phyloP scores from a whole-genome alignment of 2,888 invertebrate genomes.

The Drosophila putrida region DNA sequence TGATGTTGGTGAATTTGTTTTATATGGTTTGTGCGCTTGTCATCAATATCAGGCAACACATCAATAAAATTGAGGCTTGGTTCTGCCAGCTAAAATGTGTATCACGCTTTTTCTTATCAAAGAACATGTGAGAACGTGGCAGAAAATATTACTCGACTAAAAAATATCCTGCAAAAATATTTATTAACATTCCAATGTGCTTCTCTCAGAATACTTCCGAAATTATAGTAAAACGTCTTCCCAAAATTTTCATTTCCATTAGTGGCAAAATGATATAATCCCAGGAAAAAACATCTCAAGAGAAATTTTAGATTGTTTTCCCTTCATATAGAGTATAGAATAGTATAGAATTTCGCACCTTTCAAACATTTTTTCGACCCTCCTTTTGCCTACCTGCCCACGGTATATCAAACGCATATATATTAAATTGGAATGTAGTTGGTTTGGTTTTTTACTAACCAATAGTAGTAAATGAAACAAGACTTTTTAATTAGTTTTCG shows the following conservation, averaged over 20 bases:
- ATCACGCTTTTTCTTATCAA: conserved; percentile 38
- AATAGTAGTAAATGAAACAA: conserved; percentile 46
- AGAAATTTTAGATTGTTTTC: too few species aligned
- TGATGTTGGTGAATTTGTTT: conserved; percentile 20
- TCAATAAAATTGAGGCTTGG: conserved; percentile 62
- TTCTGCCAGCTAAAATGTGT: conserved; percentile 12
- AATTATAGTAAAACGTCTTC: too few species aligned
- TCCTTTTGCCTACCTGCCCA: too few species aligned
- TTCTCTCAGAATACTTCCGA: too few species aligned
- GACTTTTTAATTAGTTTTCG: conserved; percentile 69
- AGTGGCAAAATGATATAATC: too few species aligned
- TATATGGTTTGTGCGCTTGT: conserved; percentile 31
- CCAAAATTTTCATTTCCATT: too few species aligned
- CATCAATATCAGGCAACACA: conserved; percentile 65
- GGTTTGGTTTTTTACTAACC: conserved; percentile 48
- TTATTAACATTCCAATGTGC: too few species aligned
- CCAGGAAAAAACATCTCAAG: too few species aligned
- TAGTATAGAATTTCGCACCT: too few species aligned
- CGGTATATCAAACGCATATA: background rate
- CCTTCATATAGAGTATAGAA: too few species aligned
- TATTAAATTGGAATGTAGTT: conserved; percentile 57
- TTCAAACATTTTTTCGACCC: too few species aligned
- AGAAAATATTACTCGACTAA: background rate
- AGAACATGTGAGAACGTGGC: conserved; percentile 4
- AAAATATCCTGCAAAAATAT: background rate